Evolutionary conservation across 2,113 vertebrate species (phyloP), one percentile per base, ranked within the genome.

Genomic region (Pseudonaja textilis): DNA sequence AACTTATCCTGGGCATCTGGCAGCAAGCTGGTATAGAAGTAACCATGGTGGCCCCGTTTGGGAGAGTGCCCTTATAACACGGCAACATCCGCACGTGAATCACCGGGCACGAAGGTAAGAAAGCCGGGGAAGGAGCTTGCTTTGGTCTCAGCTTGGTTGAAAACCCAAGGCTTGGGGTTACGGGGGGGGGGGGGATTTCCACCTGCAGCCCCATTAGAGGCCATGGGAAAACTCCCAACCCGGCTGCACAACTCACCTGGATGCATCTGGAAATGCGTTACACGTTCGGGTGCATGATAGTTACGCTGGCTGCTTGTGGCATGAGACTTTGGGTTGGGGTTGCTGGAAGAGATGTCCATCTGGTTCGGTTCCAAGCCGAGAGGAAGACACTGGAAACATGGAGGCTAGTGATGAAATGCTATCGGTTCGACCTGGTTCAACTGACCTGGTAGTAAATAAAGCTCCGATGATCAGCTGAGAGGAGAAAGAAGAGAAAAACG

Each of bases 81-180:
- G 98, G 93, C 99, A 98, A 96, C 99, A 99, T 93, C 98, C 97
- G 96, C 98, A 97, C 85, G 94, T 95, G 0, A 96, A 94, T 95
- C 96, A 98, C 94, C 97, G 98, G 93, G 98, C 98, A 96, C 98
- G 98, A 97, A 99, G 99, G 99, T 99, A 99, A 98, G 98, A 95
- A 95, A 92, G 89, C 16, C 93, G 92, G 94, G 95, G 90, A 91
- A 93, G 87, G 55, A 93, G 39, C 94, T 95, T 91, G 88, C 92
- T 92, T 10, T 2, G 89, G 93, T 92, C 95, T 81, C 94, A 22
- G 95, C 94, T 94, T 20, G 47, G 93, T 34, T 86, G 14, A 57
- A 74, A 4, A 0, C 0, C 69, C 0, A 1, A 11, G 54, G 7
- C 0, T 81, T 25, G 26, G 23, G 39, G 86, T n/a, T n/a, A n/a